phyloP scores from a whole-genome alignment of 2,888 invertebrate genomes.

The Poecilus cupreus region DNA sequence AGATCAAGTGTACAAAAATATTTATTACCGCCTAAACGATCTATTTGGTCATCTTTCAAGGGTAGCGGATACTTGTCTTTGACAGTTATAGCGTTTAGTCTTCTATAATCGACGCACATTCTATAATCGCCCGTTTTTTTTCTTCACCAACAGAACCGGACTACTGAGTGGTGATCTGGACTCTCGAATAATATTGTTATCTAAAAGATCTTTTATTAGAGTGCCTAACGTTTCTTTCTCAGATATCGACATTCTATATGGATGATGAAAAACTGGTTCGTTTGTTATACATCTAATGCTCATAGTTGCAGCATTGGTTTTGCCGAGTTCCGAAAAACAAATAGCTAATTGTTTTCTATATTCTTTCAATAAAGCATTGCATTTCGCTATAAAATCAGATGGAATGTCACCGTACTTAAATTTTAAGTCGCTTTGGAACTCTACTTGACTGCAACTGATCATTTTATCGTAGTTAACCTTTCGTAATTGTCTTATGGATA shows the following conservation, averaged over 20 bases:
- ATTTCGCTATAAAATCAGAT: background rate
- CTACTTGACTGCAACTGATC: background rate
- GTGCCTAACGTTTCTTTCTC: conserved; percentile 61
- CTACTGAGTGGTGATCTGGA: conserved; percentile 65
- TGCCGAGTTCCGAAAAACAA: conserved; percentile 51
- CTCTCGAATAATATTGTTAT: conserved; percentile 61
- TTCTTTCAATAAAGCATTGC: background rate
- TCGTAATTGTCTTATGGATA: background rate
- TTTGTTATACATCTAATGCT: conserved; percentile 56
- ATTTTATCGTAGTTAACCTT: background rate
- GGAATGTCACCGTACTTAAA: background rate
- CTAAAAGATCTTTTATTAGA: conserved; percentile 62
- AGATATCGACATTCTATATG: conserved; percentile 62
- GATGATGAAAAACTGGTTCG: conserved; percentile 61
- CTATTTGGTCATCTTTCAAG: conserved; percentile 61
- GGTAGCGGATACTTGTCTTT: conserved; percentile 66
- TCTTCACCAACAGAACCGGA: too few species aligned
- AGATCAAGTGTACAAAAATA: conserved; percentile 63
- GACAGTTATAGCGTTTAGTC: conserved; percentile 65
- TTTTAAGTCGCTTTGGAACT: background rate
- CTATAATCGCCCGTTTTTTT: conserved; percentile 63
- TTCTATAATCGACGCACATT: conserved; percentile 65
- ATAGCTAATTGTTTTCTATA: background rate
- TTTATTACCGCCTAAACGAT: too few species aligned
- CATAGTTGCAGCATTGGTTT: conserved; percentile 57